Evolutionary conservation across 2,888 invertebrate species (phyloP).

Genomic region (Timema cristinae): DNA sequence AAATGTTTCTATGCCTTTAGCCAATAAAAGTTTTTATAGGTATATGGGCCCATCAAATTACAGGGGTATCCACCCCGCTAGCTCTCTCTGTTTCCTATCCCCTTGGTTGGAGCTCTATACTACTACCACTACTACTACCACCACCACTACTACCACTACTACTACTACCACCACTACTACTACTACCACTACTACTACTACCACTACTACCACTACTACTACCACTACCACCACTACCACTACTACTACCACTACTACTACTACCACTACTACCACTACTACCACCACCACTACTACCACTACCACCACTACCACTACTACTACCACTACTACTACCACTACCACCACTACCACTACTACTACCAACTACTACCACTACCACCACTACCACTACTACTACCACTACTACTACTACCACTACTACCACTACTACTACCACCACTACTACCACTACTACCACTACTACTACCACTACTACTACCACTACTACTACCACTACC

Average conservation of each 20-base stretch:
- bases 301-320: not conserved
- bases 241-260: not conserved
- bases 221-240: not conserved
- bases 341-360: not conserved
- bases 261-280: not conserved
- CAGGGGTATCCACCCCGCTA: not conserved
- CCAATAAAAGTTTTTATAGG: too few species aligned
- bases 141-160: too few species aligned
- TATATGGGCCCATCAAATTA: not conserved
- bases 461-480: not conserved
- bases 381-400: not conserved
- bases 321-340: not conserved
- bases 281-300: constrained; percentile 1
- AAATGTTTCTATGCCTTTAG: too few species aligned
- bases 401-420: not conserved
- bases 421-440: not conserved
- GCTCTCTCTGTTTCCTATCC: not conserved
- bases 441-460: not conserved
- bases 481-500: not conserved
- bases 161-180: too few species aligned
- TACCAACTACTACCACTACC: not conserved
- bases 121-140: too few species aligned
- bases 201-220: not conserved
- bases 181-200: too few species aligned
- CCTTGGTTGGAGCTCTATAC: not conserved